Base-by-base conservation (phyloP, 2,888 invertebrate species). In the Drosophila cyrtoloma region DNA sequence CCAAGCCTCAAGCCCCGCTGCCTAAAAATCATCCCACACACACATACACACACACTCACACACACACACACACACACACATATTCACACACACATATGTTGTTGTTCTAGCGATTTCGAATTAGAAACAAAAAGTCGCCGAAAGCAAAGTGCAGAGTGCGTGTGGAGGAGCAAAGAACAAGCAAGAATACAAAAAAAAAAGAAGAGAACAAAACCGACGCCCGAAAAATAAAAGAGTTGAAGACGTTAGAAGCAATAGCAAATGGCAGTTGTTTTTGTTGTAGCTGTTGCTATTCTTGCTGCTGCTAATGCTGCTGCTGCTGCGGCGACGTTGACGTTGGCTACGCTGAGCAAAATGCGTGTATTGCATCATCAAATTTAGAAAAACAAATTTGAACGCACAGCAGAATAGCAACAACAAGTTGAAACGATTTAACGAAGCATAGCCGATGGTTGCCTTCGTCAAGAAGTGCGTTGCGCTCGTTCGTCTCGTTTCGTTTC, bases 301-400 rank as follows among this genome's bases (percentile, higher is more conserved):
- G 51, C 63, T 64, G 33, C 32, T 50, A 30, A 0, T 71, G 65
- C 26, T 72, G 62, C n/a, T 28, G 53, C 32, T 50, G 50, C 0
- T 51, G 51, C 47, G 60, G 73, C 28, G 26, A 22, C 26, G 47
- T 37, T 26, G 47, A 50, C 71, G 70, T 53, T 51, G 61, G 32
- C 67, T 63, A 44, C 61, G 75, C 59, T 69, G 12, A 56, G 68
- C 79, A 65, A 79, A 75, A 83, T 86, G 87, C 91, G 85, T 87
- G 91, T 89, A 87, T 87, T 87, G 87, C 87, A 87, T 87, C 87
- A 87, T 87, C 87, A 90, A 89, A 76, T 76, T 80, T 82, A 84
- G 81, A 84, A 89, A 86, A 86, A 90, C 90, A 84, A 89, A 87
- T 82, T 81, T 79, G 53, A 79, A 70, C 84, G 87, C 78, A 83